Evolutionary conservation across 2,113 vertebrate species (phyloP).

Genomic region (Perca schrenkii): DNA sequence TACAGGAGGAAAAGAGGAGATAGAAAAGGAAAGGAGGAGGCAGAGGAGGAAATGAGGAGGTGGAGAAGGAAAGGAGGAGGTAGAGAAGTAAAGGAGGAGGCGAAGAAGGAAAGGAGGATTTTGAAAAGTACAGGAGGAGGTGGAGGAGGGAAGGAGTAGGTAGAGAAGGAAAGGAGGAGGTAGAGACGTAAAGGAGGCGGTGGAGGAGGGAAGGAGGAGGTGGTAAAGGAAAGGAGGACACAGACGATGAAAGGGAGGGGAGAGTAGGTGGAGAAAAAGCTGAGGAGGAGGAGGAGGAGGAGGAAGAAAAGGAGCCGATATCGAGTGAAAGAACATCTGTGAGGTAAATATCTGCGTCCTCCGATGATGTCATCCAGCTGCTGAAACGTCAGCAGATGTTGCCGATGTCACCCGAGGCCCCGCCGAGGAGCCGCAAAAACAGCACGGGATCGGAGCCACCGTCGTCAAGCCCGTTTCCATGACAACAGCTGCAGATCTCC

Average conservation of each 20-base stretch:
- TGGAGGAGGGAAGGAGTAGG: too few species aligned
- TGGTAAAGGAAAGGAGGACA: not conserved
- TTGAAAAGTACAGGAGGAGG: too few species aligned
- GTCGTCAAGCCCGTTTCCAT: slow-evolving; percentile 33
- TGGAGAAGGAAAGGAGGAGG: too few species aligned
- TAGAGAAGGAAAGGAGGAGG: not conserved
- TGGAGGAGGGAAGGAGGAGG: not conserved
- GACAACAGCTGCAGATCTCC: slow-evolving; percentile 36
- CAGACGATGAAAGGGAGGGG: too few species aligned
- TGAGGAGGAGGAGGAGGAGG: not conserved
- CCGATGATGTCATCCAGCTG: slow-evolving; percentile 24
- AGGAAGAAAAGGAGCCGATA: not conserved
- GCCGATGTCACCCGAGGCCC: slow-evolving; percentile 12
- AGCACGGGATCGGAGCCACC: not conserved
- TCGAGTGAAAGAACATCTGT: not conserved
- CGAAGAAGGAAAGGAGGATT: not conserved
- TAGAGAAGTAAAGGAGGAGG: too few species aligned
- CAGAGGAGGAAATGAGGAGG: too few species aligned
- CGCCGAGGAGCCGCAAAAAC: not conserved
- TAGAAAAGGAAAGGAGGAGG: not conserved
- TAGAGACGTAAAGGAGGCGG: not conserved
- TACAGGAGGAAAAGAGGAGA: not conserved
- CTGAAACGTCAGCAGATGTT: slow-evolving; percentile 28
- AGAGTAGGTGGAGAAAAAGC: not conserved
- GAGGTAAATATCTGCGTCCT: not conserved